phyloP scores from a whole-genome alignment of 1,140 invertebrate genomes.

The Ceratoteleas bidentatus region DNA sequence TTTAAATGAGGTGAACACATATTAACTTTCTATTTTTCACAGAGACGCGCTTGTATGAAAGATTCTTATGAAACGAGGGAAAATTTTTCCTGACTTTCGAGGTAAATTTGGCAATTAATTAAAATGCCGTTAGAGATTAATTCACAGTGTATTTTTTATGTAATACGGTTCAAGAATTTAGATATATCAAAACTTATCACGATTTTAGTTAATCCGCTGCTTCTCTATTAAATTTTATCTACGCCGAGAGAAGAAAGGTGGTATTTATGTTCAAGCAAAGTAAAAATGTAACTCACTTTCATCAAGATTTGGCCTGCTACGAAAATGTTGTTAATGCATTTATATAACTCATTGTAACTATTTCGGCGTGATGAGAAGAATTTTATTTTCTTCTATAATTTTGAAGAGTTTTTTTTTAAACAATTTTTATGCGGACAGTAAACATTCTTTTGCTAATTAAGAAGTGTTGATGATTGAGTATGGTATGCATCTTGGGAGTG shows the following conservation, averaged over 20 bases:
- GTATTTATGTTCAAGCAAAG: not conserved
- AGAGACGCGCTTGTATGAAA: conserved; percentile 9
- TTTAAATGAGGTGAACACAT: conserved; percentile 24
- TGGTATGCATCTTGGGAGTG: too few relatives aligned
- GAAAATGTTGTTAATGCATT: conserved; percentile 15
- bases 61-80: conserved; percentile 29
- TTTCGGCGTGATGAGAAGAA: too few relatives aligned
- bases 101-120: conserved; percentile 11
- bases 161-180: not conserved
- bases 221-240: conserved; percentile 7
- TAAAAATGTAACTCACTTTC: conserved; percentile 26
- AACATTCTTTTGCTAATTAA: too few relatives aligned
- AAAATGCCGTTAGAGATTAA: not conserved
- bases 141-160: not conserved
- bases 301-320: conserved; percentile 11
- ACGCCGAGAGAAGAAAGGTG: not conserved
- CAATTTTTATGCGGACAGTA: too few relatives aligned
- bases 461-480: too few relatives aligned
- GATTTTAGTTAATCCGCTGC: not conserved
- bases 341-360: conserved; percentile 1
- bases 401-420: too few relatives aligned
- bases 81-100: conserved; percentile 8
- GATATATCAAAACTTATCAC: conserved; percentile 1
- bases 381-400: too few relatives aligned
- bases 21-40: conserved; percentile 42